Percentiles rank a stretch among this genome's conserved stretches.
Evolutionary conservation across 2,113 vertebrate species (phyloP).

Genomic region (Muscicapa adusta): DNA sequence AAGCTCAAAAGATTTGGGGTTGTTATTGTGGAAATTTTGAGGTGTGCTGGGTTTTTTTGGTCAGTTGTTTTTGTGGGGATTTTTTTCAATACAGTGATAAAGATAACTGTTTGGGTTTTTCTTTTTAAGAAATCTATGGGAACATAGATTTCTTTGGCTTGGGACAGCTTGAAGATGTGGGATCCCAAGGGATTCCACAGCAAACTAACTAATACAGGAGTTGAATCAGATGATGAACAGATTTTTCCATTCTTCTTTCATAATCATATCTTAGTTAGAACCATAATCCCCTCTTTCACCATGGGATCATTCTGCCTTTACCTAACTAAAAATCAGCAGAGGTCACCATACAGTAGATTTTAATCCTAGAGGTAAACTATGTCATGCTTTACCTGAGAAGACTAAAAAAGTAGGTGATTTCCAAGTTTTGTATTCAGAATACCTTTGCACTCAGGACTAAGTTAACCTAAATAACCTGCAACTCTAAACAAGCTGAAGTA

Average conservation of each 20-base stretch:
- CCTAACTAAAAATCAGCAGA: background rate
- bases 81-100: background rate
- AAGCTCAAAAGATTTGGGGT: background rate
- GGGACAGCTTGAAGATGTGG: background rate
- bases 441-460: background rate
- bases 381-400: background rate
- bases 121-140: background rate
- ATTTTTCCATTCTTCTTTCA: background rate
- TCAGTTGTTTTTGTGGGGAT: accelerated
- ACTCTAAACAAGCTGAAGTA: background rate
- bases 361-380: background rate
- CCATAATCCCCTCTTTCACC: background rate
- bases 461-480: background rate
- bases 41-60: background rate
- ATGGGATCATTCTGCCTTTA: background rate
- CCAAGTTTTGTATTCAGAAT: background rate
- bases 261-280: background rate
- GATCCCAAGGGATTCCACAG: background rate
- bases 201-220: background rate
- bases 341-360: background rate
- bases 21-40: background rate
- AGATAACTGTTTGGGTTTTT: background rate
- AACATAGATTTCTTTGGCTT: background rate
- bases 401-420: background rate
- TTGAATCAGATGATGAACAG: background rate